Base-by-base conservation (phyloP, 2,113 vertebrate species). In the Heloderma charlesbogerti region DNA sequence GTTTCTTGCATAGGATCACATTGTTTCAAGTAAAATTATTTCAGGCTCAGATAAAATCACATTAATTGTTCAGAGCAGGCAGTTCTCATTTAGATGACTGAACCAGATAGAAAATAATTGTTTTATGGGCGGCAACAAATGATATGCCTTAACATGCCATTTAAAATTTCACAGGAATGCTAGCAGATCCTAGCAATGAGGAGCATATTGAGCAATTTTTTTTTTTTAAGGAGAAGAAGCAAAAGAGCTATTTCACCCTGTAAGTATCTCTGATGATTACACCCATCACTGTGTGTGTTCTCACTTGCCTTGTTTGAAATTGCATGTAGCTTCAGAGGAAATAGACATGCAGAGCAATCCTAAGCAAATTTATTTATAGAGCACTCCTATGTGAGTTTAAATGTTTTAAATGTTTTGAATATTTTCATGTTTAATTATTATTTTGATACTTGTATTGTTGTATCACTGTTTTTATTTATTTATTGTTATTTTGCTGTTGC, bases 201-300 rank as follows among this genome's bases (percentile, higher is more conserved):
- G 93, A 93, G 90, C 84, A 74, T 92, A 93, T 91, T 92, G 92
- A 91, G 93, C 40, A 93, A 92, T 37, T 85, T n/a, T n/a, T n/a
- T n/a, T n/a, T n/a, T n/a, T n/a, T n/a, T n/a, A 15, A 91, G 6
- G 0, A 3, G 77, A 78, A 86, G 10, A 85, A 81, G 54, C 1
- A 75, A 74, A 1, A 60, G 15, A 25, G 43, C 27, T 75, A 8
- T 91, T 95, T 95, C 89, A 93, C 92, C 95, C 51, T 88, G 13
- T 77, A 80, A 0, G 0, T 13, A 37, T 66, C 92, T 43, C 84
- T 54, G 51, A 75, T 81, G 31, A 88, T 82, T 91, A 71, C 90
- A 87, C 89, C 94, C 94, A 72, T 77, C 5, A 29, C 34, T 0
- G 0, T 1, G 1, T 86, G 79, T 95, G 94, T 91, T 74, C 86